Percentiles rank a stretch among this genome's conserved stretches.
Evolutionary conservation across 2,797 vertebrate genomes (phyloP).

Genomic region (Heterohyrax brucei): DNA sequence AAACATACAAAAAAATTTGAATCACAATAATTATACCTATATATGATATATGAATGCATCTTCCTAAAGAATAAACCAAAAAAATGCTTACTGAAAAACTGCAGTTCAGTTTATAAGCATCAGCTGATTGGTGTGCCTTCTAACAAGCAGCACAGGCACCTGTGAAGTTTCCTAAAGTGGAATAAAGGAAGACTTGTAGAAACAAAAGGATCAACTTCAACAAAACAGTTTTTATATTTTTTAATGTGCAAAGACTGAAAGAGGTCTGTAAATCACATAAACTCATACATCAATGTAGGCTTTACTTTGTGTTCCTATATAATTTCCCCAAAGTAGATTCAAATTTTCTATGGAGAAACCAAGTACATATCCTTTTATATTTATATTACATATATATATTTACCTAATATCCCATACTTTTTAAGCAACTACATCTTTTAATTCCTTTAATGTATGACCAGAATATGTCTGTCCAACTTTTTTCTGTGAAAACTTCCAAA

Average conservation of each 20-base stretch:
- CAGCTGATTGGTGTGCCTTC: neutral
- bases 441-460: conserved; percentile 16
- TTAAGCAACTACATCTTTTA: neutral
- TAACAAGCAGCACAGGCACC: neutral
- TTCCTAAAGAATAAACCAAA: neutral
- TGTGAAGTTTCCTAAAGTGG: neutral
- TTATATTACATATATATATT: neutral
- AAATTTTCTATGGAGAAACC: neutral
- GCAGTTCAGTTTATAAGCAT: neutral
- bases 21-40: neutral
- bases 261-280: neutral
- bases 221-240: neutral
- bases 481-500: neutral
- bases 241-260: conserved; percentile 57
- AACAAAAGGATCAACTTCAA: neutral
- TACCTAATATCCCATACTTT: neutral
- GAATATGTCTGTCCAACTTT: conserved; percentile 37
- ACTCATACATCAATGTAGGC: neutral
- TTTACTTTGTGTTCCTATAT: conserved; percentile 17
- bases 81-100: neutral
- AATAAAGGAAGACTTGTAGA: neutral
- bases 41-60: neutral
- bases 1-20: neutral
- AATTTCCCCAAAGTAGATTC: neutral
- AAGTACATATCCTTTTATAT: neutral